These are phyloP conservation scores for Euglossa dilemma DNA, from an alignment of 1,140 invertebrate species.

Conservation along the genomic window DNA sequence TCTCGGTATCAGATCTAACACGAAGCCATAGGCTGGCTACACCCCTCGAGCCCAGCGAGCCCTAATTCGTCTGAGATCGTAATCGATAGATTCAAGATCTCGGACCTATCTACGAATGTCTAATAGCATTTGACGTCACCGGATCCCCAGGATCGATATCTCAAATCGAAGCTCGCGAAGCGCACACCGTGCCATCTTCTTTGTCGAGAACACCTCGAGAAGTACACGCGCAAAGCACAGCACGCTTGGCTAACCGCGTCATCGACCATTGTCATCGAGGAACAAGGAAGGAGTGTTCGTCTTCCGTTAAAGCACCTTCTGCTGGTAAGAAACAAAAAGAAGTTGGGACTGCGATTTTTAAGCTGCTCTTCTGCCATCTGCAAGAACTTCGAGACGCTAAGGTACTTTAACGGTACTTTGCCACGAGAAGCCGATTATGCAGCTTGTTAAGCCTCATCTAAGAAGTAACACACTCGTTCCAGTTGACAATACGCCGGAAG, in stretches of 20 bases:
- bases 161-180: slow-evolving; percentile 32
- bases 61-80: slow-evolving; percentile 7
- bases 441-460: slow-evolving; percentile 61
- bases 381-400: slow-evolving; percentile 17
- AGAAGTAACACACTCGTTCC: slow-evolving; percentile 46
- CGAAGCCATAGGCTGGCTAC: neutral
- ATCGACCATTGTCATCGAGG: neutral
- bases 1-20: too few relatives aligned
- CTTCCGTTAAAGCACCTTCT: neutral
- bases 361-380: neutral
- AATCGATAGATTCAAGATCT: slow-evolving; percentile 1
- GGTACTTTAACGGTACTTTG: slow-evolving; percentile 51
- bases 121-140: slow-evolving; percentile 35
- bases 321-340: neutral
- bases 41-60: neutral
- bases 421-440: slow-evolving; percentile 59
- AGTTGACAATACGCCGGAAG: slow-evolving; percentile 23
- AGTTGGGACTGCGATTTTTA: slow-evolving; percentile 28
- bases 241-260: neutral
- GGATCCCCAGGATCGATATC: slow-evolving; percentile 45
- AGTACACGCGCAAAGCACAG: too few relatives aligned
- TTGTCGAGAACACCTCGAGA: neutral
- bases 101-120: neutral
- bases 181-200: slow-evolving; percentile 20
- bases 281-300: neutral